phyloP scores from a whole-genome alignment of 2,888 invertebrate genomes.

The Caenorhabditis zanzibari region DNA sequence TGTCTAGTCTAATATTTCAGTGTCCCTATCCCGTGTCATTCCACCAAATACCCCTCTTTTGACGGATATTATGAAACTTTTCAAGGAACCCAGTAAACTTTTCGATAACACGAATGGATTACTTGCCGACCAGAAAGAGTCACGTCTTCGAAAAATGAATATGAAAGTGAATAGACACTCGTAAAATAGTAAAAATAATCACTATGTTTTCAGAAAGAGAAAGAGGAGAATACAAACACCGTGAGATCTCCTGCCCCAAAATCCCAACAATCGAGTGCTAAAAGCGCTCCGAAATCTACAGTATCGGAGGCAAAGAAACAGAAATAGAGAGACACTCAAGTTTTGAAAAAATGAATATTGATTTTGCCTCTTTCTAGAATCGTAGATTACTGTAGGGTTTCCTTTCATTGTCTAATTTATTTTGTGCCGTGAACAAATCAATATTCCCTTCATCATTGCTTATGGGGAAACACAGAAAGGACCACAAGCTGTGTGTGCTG shows the following conservation, averaged over 20 bases:
- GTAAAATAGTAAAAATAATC: too few relatives aligned
- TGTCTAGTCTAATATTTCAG: constrained; percentile 9
- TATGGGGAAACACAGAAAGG: background rate
- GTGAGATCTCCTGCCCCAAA: constrained; percentile 9
- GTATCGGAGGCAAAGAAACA: constrained; percentile 3
- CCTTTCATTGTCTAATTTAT: too few relatives aligned
- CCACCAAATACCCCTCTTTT: constrained; percentile 16
- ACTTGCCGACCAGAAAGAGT: constrained; percentile 42
- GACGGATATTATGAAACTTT: constrained; percentile 11
- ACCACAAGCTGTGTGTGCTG: constrained; percentile 17
- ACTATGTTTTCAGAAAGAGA: constrained; percentile 2
- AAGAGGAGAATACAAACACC: constrained; percentile 18
- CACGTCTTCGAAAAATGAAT: constrained; percentile 28
- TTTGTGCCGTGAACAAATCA: background rate
- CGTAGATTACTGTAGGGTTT: too few relatives aligned
- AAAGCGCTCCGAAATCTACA: background rate
- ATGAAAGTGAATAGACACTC: background rate
- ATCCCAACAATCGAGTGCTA: constrained; percentile 1
- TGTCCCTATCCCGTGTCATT: constrained; percentile 32
- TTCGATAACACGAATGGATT: constrained; percentile 45
- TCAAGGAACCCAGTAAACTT: constrained; percentile 37
- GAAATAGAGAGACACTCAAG: background rate
- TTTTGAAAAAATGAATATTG: background rate
- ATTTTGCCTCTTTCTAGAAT: background rate
- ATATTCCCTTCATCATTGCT: background rate